Conservation (phyloP, 2,113 vertebrate genomes). For the Spizaetus ornatus region DNA sequence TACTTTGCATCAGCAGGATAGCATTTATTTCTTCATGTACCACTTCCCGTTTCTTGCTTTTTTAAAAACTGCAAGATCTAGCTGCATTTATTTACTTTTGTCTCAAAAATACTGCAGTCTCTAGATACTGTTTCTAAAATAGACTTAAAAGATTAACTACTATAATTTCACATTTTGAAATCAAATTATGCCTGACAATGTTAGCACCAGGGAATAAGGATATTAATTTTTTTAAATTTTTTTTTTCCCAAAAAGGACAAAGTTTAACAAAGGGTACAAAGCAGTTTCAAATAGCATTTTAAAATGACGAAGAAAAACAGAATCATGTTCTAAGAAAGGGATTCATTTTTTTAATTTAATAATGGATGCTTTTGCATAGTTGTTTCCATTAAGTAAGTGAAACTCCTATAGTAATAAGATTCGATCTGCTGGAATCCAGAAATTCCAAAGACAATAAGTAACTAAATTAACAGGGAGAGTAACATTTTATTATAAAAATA, state of each 20-base stretch:
- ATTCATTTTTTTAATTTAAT: not conserved
- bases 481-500: not conserved
- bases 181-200: not conserved
- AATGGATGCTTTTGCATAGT: not conserved
- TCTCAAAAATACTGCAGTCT: not conserved
- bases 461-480: not conserved
- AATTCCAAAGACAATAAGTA: not conserved
- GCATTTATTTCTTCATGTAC: not conserved
- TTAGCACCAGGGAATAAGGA: not conserved
- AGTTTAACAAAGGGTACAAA: not conserved
- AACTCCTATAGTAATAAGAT: not conserved
- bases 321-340: not conserved
- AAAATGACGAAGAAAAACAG: not conserved
- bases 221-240: not conserved
- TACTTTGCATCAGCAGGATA: not conserved
- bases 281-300: not conserved
- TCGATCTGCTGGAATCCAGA: not conserved
- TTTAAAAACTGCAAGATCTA: not conserved
- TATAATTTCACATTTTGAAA: not conserved
- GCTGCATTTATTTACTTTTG: not conserved
- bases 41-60: not conserved
- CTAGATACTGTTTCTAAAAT: not conserved
- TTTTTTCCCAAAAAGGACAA: not conserved
- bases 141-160: not conserved
- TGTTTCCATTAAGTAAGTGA: not conserved